Evolutionary conservation across 1,140 invertebrate species (phyloP), one percentile per base, ranked within the genome.

Genomic region (Solenopsis invicta): DNA sequence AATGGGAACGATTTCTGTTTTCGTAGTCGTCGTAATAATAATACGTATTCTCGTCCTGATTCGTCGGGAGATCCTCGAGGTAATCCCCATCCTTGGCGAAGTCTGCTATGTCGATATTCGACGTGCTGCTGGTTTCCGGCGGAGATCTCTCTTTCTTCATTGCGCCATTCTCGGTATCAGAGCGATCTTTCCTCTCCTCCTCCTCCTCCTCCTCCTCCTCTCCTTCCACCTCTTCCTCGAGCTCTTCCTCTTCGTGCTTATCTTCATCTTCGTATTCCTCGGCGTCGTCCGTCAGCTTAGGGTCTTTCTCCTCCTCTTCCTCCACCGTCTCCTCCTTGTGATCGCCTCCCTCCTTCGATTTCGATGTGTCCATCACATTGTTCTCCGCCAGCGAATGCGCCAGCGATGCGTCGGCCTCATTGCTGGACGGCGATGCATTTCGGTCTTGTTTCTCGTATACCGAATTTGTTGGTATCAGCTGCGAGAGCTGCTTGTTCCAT

Each of bases 1-100:
- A 89, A 48, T 80, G 87, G 4, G 90, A 89, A 64, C 66, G 87
- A 81, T 92, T 93, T 24, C 41, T 87, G 24, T 92, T 94, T 6
- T 94, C 94, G 48, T 94, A 94, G 61, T 94, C 94, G 59, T 94
- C 93, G 37, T 95, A 94, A 54, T 94, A 94, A 72, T 93, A 91
- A 89, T 93, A 93, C 16, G 93, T 81, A 48, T 84, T 75, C 64
- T 93, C 93, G 54, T 93, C 91, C 9, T 90, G 80, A 78, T 81
- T 89, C 12, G 90, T 89, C 59, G 93, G 88, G 29, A 89, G 89
- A 67, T 91, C 91, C 18, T 93, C 93, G 21, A 92, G 76, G 16
- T 93, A 93, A 87, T 90, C 92, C 16, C 91, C 91, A 37, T 90
- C 88, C 12, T 74, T 88, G 37, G 82, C 77, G 10, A 54, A 41